phyloP scores from a whole-genome alignment of 1,140 invertebrate genomes.

The Neodiprion fabricii region DNA sequence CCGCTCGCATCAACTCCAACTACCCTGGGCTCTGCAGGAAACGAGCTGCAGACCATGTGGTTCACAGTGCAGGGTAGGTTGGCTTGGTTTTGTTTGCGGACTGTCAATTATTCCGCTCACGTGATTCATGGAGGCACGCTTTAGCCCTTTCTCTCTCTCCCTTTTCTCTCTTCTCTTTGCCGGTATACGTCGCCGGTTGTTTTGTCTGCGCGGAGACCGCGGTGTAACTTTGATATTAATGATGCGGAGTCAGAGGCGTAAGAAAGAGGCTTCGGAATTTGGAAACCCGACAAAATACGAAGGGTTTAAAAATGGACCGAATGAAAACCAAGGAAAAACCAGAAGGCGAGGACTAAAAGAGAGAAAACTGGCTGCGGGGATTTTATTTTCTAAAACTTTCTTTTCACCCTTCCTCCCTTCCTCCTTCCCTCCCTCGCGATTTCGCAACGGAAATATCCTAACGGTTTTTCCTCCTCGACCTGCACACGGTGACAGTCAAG shows the following conservation, averaged over 20 bases:
- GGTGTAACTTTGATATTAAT: constrained; percentile 3
- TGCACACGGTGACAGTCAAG: no score
- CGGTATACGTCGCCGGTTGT: background rate
- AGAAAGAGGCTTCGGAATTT: background rate
- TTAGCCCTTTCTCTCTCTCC: background rate
- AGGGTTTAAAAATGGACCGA: background rate
- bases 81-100: background rate
- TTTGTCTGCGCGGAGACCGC: background rate
- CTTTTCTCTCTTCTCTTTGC: background rate
- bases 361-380: background rate
- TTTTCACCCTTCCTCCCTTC: no score
- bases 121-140: constrained; percentile 6
- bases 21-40: background rate
- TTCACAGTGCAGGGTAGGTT: background rate
- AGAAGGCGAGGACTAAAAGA: background rate
- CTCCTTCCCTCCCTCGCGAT: no score
- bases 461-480: background rate
- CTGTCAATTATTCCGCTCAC: constrained; percentile 4
- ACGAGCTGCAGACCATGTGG: background rate
- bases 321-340: background rate
- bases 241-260: background rate
- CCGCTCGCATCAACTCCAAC: background rate
- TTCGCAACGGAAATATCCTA: background rate
- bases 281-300: background rate
- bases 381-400: background rate